Base-by-base conservation (phyloP, 2,888 invertebrate genomes). In the Matsumyia berberina region DNA sequence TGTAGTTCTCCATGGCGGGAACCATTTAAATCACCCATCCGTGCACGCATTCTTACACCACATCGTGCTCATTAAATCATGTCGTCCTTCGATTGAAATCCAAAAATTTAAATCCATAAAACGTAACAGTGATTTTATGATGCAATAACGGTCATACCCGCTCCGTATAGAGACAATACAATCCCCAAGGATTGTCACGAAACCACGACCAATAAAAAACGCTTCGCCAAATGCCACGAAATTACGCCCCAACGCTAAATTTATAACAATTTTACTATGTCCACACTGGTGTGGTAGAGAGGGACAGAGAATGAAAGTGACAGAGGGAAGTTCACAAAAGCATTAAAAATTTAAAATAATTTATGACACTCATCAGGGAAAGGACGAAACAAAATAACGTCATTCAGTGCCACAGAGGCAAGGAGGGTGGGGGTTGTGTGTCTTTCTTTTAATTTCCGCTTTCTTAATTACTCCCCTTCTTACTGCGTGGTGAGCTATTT, bases 331-430 rank as follows among this genome's bases (percentile, higher is more conserved):
- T 39, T 31, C 35, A 53, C 37, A 33, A 29, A 66, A 46, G 19
- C 66, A 67, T 67, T 66, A 58, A 83, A 78, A 62, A 78, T 67
- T 72, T 60, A 53, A 58, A 78, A 67, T 73, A 83, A 83, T 83
- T 67, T 82, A 83, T 83, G 66, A 67, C 60, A 67, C 39, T 77
- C 66, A 33, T 77, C 72, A 35, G 33, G 8, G 8, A 6, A 24
- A 15, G 31, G 19, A 62, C 29, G 24, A 37, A 42, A 51, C 24
- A 37, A 66, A 46, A 44, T 31, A 31, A 5, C 33, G 24, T 46
- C 11, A 31, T 24, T 42, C 17, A 17, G 29, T 35, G n/a, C 4
- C 5, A n/a, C 49, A 39, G 39, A 39, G 46, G 29, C 19, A 24
- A 4, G 24, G 24, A 24, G 24, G 4, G 24, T 3, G n/a, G 4